phyloP scores from a whole-genome alignment of 2,113 vertebrate genomes.

The Lathamus discolor region DNA sequence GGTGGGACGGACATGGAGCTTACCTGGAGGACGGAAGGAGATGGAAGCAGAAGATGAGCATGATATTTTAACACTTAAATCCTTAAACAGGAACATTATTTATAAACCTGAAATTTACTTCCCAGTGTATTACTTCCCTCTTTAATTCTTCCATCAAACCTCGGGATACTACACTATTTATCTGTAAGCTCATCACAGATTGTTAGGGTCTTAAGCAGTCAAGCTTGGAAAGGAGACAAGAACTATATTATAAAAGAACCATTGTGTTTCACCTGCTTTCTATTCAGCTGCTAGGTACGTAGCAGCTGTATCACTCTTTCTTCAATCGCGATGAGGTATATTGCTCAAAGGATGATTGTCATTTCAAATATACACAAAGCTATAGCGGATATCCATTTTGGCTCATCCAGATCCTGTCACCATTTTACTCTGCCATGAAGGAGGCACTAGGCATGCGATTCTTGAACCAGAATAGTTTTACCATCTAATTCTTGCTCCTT shows the following conservation, averaged over 20 bases:
- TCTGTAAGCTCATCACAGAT: not conserved
- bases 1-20: not conserved
- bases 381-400: not conserved
- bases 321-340: not conserved
- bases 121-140: not conserved
- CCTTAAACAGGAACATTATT: not conserved
- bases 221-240: not conserved
- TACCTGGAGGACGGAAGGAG: conserved; percentile 8
- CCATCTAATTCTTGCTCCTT: not conserved
- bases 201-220: not conserved
- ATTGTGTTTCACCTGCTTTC: not conserved
- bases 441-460: not conserved
- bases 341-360: not conserved
- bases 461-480: not conserved
- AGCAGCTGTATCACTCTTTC: not conserved
- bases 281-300: not conserved
- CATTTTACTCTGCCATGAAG: not conserved
- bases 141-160: not conserved
- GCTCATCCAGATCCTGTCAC: not conserved
- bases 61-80: not conserved
- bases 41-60: not conserved
- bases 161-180: not conserved
- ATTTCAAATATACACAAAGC: not conserved
- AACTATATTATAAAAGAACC: rapidly evolving
- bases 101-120: not conserved